Base-by-base conservation (phyloP, 1,140 invertebrate genomes). In the Diachasmimorpha longicaudata region DNA sequence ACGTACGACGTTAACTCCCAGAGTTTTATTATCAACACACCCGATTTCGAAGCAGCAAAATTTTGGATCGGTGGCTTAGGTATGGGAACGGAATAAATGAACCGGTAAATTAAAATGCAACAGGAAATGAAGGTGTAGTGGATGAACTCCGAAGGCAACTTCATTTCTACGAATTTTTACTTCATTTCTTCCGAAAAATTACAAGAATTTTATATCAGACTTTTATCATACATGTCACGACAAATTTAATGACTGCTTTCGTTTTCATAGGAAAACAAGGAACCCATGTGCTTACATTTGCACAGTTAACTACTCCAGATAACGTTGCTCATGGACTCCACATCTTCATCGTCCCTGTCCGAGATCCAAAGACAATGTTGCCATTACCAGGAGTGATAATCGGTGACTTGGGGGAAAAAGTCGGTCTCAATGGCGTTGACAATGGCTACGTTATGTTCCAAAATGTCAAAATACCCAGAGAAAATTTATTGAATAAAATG, bases 21-120 rank as follows among this genome's bases (percentile, higher is more conserved):
- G 89, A 92, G 94, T 86, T 99, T 98, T 89, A 91, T 98, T 25
- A 90, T 99, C 10, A 93, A 98, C 84, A 96, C 97, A 0, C 96
- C 97, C 0, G 95, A 97, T 87, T 96, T 98, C 90, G 94, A 98
- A 88, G 96, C 97, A 25, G 95, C 96, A 55, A 99, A 99, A 91
- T 97, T 96, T 88, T 99, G 97, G 97, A 91, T 94, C 81, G 96
- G 96, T 80, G 95, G 95, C 89, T 90, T 98, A 89, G 95, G 96
- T 93, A 91, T 88, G 75, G 21, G 2, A 2, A 31, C 2, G 31
- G 25, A 8, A 16, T 36, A 14, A 55, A 67, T 14, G 1, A 21
- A 36, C 8, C n/a, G 19, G 19, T 19, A 6, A 31, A 31, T 31
- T 6, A 31, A 31, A 31, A 31, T 31, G 2, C 6, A 31, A 31